These are phyloP conservation scores for Endotricha flammealis DNA, from an alignment of 2,888 invertebrate species.

Conservation along the genomic window DNA sequence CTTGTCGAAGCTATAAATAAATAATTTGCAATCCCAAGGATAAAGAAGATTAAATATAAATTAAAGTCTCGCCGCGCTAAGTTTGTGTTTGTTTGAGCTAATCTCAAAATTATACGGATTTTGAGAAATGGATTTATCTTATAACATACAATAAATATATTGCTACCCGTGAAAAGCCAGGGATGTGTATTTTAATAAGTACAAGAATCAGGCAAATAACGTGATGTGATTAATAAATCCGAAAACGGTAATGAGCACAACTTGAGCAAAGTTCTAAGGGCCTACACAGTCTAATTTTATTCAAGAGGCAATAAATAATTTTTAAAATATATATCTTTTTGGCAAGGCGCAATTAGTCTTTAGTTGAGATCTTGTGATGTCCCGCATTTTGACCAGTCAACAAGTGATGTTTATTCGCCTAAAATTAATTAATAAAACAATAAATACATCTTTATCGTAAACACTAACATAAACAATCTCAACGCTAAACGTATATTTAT, in stretches of 20 bases:
- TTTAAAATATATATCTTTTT: conserved; percentile 48
- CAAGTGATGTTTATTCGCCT: conserved; percentile 46
- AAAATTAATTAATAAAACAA: conserved; percentile 27
- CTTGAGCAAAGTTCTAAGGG: conserved; percentile 40
- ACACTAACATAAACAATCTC: conserved; percentile 20
- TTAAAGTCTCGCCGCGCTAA: too few relatives aligned
- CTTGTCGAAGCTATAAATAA: too few relatives aligned
- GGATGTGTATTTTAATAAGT: too few relatives aligned
- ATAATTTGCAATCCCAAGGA: too few relatives aligned
- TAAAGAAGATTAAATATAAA: too few relatives aligned
- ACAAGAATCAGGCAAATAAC: neutral
- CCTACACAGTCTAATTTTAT: conserved; percentile 16
- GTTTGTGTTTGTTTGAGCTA: too few relatives aligned
- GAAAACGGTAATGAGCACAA: conserved; percentile 43
- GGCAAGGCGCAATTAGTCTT: conserved; percentile 70
- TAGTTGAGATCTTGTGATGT: conserved; percentile 68
- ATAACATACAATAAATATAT: too few relatives aligned
- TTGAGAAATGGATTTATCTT: too few relatives aligned
- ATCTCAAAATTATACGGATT: too few relatives aligned
- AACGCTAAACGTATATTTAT: conserved; percentile 14
- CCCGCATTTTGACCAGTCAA: conserved; percentile 50
- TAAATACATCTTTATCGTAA: conserved; percentile 30
- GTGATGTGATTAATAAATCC: conserved; percentile 9
- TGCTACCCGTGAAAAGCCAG: too few relatives aligned
- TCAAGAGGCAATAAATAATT: conserved; percentile 30